phyloP scores from a whole-genome alignment of 1,140 invertebrate species.

The Lucilia sericata region DNA sequence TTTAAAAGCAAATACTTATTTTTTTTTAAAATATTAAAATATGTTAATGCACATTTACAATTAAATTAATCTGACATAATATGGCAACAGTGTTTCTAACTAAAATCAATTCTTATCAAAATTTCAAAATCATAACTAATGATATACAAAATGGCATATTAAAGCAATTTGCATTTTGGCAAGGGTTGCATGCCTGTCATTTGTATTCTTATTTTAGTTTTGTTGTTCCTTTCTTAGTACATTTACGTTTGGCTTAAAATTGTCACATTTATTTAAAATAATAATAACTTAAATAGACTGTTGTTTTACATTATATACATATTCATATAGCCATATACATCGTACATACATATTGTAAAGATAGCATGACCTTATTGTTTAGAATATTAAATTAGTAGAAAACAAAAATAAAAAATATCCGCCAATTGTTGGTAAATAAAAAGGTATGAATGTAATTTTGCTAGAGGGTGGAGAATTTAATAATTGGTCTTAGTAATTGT shows the following conservation, averaged over 20 bases:
- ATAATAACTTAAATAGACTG: neutral
- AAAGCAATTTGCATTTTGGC: slow-evolving; percentile 23
- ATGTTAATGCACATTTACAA: neutral
- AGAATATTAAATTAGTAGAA: slow-evolving; percentile 13
- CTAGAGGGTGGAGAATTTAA: neutral
- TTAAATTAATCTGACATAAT: too few species aligned
- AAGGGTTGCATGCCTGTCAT: slow-evolving; percentile 22
- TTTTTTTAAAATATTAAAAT: too few species aligned
- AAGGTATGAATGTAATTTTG: neutral
- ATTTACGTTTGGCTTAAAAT: neutral
- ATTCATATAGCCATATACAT: neutral
- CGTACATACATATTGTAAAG: neutral
- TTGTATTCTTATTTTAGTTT: neutral
- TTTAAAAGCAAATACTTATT: too few species aligned
- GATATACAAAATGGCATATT: slow-evolving; percentile 15
- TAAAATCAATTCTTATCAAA: slow-evolving; percentile 7
- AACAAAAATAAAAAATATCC: neutral
- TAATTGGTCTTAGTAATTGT: neutral
- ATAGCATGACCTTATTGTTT: neutral
- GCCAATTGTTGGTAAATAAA: neutral
- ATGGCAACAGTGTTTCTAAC: too few species aligned
- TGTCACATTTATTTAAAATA: slow-evolving; percentile 26
- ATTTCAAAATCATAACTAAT: slow-evolving; percentile 25
- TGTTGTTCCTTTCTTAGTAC: neutral
- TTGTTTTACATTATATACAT: neutral